phyloP scores from a whole-genome alignment of 1,140 invertebrate genomes.

The Drosophila pseudoobscura region DNA sequence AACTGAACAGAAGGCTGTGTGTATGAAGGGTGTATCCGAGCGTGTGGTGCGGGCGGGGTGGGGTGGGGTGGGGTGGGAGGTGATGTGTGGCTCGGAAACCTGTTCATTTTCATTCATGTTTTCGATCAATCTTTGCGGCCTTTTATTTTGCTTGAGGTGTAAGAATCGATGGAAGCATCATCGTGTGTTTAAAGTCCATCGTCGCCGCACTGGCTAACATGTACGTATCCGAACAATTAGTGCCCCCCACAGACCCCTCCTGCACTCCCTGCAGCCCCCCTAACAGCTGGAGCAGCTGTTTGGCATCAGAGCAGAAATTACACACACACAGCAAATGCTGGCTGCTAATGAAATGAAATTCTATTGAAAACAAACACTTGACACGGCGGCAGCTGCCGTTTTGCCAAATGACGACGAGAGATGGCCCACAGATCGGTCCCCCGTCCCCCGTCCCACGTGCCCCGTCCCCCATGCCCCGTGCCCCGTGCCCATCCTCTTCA shows the following conservation, averaged over 20 bases:
- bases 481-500: background rate
- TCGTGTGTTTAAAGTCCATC: conserved; percentile 71
- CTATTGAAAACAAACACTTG: conserved; percentile 81
- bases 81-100: conserved; percentile 33
- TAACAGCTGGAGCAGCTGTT: conserved; percentile 58
- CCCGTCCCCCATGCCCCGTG: background rate
- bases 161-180: conserved; percentile 55
- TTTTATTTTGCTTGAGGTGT: conserved; percentile 58
- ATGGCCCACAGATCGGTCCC: conserved; percentile 33
- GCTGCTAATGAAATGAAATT: conserved; percentile 71
- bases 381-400: conserved; percentile 69
- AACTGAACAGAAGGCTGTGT: conserved; percentile 7
- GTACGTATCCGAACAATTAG: conserved; percentile 49
- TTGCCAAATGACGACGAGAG: conserved; percentile 64
- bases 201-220: conserved; percentile 50
- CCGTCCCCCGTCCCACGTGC: conserved; percentile 1
- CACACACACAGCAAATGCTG: conserved; percentile 55
- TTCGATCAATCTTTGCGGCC: conserved; percentile 62
- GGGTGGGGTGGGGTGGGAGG: background rate
- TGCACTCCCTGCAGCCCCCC: background rate
- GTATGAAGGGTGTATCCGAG: background rate
- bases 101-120: conserved; percentile 78
- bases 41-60: background rate
- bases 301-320: conserved; percentile 71
- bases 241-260: background rate